Conservation (phyloP, 1,140 invertebrate genomes). For the Araneus ventricosus region DNA sequence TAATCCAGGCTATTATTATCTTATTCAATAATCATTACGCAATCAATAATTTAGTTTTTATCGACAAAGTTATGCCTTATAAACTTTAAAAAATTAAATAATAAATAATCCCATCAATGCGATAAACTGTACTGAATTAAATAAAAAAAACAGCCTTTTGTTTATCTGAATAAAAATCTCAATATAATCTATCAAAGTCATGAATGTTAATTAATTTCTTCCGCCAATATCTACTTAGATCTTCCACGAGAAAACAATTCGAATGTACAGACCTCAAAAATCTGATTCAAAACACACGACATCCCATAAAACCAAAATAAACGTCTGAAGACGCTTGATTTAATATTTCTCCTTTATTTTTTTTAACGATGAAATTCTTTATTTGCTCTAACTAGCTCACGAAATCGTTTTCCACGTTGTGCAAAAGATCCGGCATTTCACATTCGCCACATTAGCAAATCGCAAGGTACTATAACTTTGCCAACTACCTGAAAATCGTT, state of each 20-base stretch:
- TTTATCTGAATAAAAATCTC: background rate
- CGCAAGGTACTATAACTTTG: too few species aligned
- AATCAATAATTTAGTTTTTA: too few species aligned
- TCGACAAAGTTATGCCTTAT: too few species aligned
- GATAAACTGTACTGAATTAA: background rate
- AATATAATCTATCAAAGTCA: too few species aligned
- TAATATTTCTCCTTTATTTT: background rate
- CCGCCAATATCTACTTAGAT: background rate
- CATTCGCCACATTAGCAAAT: background rate
- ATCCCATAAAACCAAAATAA: background rate
- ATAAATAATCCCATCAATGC: background rate
- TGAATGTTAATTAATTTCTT: too few species aligned
- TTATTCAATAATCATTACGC: too few species aligned
- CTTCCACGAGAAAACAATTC: background rate
- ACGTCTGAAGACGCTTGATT: background rate
- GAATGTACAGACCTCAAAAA: background rate
- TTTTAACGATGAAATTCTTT: background rate
- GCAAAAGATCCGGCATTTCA: background rate
- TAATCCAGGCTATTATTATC: too few species aligned
- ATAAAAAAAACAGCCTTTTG: background rate
- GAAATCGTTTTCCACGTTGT: background rate
- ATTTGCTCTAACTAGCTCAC: background rate
- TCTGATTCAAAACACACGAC: background rate
- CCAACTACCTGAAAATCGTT: too few species aligned
- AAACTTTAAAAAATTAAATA: background rate